Base-by-base conservation (phyloP, 2,888 invertebrate species). In the Xanthia icteritia region DNA sequence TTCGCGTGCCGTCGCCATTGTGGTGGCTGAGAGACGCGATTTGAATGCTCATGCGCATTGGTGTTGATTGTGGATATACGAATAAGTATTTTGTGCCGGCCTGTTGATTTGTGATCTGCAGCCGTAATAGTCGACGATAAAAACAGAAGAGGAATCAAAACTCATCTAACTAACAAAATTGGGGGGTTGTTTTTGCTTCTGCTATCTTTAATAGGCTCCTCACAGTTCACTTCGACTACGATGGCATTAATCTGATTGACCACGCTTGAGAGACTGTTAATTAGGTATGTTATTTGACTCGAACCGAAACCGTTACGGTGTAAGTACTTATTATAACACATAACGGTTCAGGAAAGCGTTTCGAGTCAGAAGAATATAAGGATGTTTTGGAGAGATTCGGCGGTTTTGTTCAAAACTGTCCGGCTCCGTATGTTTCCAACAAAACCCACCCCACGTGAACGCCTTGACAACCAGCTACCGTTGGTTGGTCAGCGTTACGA, bases 1-100 rank as follows among this genome's bases (percentile, higher is more conserved):
- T 95, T 90, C 93, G 93, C 95, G 95, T 95, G 89, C 93, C 91
- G 88, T 76, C 91, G 93, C 92, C 93, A 93, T 93, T 93, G 94
- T 94, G 90, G 91, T 88, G 88, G 91, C 90, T 86, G 77, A 77
- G 79, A 89, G 88, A 95, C 94, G 94, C 94, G 93, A 79, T 88
- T 86, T 90, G 95, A 92, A 95, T 95, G 89, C 90, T 86, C 87
- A 90, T 89, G 77, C 85, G 81, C 85, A 72, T 80, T 79, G 65
- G 83, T 82, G 84, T 88, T 79, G 78, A 80, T 76, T 78, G 65
- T 79, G 56, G 31, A 66, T 51, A 86, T 76, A 89, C 83, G 77
- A 65, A 45, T 11, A 27, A 15, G 56, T 66, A 63, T 81, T 79
- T 42, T 39, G 79, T 64, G 31, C 77, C 17, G 64, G 11, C 8